Percentiles rank a stretch among this genome's conserved stretches.
These are phyloP conservation scores for Syrista parreyssii DNA, from an alignment of 2,888 invertebrate species.

Conservation along the genomic window DNA sequence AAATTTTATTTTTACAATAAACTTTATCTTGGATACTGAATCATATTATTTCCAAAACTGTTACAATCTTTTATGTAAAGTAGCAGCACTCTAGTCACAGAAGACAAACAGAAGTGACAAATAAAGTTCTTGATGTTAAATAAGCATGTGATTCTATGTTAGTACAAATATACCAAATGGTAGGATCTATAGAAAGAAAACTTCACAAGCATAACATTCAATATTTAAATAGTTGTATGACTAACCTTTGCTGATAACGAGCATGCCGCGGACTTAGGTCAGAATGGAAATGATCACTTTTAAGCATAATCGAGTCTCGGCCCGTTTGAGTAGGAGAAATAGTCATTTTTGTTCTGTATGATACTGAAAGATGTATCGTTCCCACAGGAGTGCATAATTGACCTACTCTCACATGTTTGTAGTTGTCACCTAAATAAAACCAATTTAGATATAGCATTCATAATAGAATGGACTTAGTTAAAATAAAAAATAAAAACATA, in stretches of 20 bases:
- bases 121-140: no score
- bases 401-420: conserved; percentile 84
- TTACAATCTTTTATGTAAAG: no score
- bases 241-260: conserved; percentile 72
- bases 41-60: no score
- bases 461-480: conserved; percentile 8
- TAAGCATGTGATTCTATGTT: no score
- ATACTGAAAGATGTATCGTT: conserved; percentile 82
- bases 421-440: conserved; percentile 76
- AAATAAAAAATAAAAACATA: conserved; percentile 8
- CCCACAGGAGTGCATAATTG: conserved; percentile 90
- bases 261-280: conserved; percentile 79
- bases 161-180: no score
- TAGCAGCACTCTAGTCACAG: no score
- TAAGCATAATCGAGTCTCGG: conserved; percentile 83
- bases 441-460: background rate
- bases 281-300: conserved; percentile 89
- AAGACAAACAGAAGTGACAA: no score
- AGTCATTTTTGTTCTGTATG: conserved; percentile 92
- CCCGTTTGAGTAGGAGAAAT: conserved; percentile 83
- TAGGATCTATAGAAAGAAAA: no score
- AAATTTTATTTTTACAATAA: no score
- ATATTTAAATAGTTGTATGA: conserved; percentile 18
- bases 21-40: no score
- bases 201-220: no score